These are phyloP conservation scores for Mesoligia furuncula DNA, from an alignment of 2,888 invertebrate species.

Conservation along the genomic window DNA sequence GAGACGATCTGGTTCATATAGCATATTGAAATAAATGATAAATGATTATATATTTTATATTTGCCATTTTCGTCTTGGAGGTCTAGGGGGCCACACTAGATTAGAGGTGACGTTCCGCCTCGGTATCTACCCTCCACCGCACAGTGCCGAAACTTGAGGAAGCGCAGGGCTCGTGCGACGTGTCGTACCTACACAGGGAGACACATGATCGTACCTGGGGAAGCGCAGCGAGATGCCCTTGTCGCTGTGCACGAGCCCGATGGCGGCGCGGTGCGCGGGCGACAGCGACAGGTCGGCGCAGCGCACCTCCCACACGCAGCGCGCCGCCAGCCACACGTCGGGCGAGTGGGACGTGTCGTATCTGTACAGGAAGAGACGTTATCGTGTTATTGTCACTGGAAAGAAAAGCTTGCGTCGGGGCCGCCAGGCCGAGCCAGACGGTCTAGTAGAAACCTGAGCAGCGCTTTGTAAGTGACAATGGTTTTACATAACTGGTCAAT, in stretches of 20 bases:
- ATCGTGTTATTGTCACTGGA: not conserved
- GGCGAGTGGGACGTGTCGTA: constrained; percentile 94
- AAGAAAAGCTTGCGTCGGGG: not conserved
- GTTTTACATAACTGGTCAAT: not conserved
- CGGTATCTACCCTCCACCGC: no score
- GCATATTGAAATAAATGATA: no score
- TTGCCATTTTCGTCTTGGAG: not conserved
- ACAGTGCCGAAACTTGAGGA: no score
- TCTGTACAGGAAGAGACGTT: constrained; percentile 66
- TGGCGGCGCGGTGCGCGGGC: constrained; percentile 97
- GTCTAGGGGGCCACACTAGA: no score
- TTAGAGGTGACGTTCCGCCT: no score
- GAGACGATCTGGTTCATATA: no score
- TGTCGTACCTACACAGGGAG: no score
- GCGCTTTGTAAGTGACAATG: not conserved
- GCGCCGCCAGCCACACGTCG: constrained; percentile 96
- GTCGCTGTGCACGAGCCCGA: constrained; percentile 96
- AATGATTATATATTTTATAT: no score
- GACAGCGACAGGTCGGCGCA: constrained; percentile 94
- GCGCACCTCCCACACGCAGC: constrained; percentile 98
- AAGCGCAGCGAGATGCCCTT: constrained; percentile 92
- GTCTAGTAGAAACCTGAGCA: no score
- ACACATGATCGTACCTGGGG: not conserved
- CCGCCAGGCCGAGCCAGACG: not conserved
- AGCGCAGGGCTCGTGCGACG: no score